A percentile compares a stretch with the other conserved stretches of the same genome.
These are phyloP conservation scores for Paracanthobrama guichenoti DNA, from an alignment of 2,113 vertebrate genomes.

Conservation along the genomic window DNA sequence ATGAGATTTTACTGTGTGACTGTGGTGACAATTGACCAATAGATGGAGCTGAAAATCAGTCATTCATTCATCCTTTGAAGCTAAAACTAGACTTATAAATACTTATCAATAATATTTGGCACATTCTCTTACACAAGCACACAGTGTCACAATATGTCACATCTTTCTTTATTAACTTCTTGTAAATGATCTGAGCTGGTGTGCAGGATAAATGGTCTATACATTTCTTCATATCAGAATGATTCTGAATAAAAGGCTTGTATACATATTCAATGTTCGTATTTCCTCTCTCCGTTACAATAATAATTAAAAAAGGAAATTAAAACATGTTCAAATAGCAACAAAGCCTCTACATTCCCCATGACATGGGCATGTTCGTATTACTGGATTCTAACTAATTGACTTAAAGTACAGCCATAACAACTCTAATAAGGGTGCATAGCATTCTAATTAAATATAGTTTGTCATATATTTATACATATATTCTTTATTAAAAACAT, in stretches of 20 bases:
- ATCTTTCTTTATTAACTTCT: conserved; percentile 80
- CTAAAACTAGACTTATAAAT: background rate
- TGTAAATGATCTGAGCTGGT: conserved; percentile 84
- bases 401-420: conserved; percentile 82
- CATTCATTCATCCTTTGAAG: background rate
- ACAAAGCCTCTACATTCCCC: conserved; percentile 80
- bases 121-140: conserved; percentile 37
- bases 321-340: conserved; percentile 78
- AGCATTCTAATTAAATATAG: conserved; percentile 80
- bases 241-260: conserved; percentile 77
- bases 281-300: conserved; percentile 71
- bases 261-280: conserved; percentile 74
- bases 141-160: conserved; percentile 64
- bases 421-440: conserved; percentile 83
- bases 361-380: conserved; percentile 73
- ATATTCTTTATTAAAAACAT: conserved; percentile 81
- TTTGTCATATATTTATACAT: conserved; percentile 78
- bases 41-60: background rate
- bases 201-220: conserved; percentile 82
- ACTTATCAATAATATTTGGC: background rate
- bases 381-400: conserved; percentile 69
- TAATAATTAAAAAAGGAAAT: conserved; percentile 77
- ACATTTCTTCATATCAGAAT: conserved; percentile 78
- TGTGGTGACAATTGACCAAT: background rate
- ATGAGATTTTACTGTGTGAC: background rate